These are phyloP conservation scores for Lates japonicus DNA, from an alignment of 2,797 vertebrate genomes.

Conservation along the genomic window DNA sequence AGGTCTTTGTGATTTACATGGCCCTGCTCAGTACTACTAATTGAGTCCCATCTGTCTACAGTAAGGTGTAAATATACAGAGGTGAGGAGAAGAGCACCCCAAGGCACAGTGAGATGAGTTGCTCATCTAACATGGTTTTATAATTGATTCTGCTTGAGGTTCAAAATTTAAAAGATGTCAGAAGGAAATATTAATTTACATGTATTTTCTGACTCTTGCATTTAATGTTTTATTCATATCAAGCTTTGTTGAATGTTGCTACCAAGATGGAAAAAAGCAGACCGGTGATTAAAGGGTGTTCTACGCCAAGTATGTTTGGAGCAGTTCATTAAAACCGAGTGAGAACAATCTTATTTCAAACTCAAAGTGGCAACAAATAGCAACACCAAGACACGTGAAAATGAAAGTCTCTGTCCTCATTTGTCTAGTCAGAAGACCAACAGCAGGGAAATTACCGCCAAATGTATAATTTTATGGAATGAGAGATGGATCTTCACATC, in stretches of 20 bases:
- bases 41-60: slow-evolving; percentile 52
- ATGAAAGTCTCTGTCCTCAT: background rate
- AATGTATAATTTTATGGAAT: background rate
- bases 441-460: accelerated
- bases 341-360: slow-evolving; percentile 10
- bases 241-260: slow-evolving; percentile 21
- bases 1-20: slow-evolving; percentile 54
- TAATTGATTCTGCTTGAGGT: slow-evolving; percentile 3
- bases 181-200: slow-evolving; percentile 32
- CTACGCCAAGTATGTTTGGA: background rate
- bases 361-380: slow-evolving; percentile 33
- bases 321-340: slow-evolving; percentile 50
- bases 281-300: slow-evolving; percentile 18
- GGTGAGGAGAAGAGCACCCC: background rate
- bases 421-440: background rate
- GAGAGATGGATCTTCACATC: background rate
- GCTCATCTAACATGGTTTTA: slow-evolving; percentile 19
- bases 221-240: slow-evolving; percentile 55
- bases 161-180: slow-evolving; percentile 8
- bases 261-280: slow-evolving; percentile 10
- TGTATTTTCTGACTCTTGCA: background rate
- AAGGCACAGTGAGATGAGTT: background rate
- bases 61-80: slow-evolving; percentile 37
- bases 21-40: slow-evolving; percentile 43
- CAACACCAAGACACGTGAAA: background rate